A percentile compares a stretch with the other conserved stretches of the same genome.
phyloP scores from a whole-genome alignment of 2,888 invertebrate species.

The Platynereis dumerilii region DNA sequence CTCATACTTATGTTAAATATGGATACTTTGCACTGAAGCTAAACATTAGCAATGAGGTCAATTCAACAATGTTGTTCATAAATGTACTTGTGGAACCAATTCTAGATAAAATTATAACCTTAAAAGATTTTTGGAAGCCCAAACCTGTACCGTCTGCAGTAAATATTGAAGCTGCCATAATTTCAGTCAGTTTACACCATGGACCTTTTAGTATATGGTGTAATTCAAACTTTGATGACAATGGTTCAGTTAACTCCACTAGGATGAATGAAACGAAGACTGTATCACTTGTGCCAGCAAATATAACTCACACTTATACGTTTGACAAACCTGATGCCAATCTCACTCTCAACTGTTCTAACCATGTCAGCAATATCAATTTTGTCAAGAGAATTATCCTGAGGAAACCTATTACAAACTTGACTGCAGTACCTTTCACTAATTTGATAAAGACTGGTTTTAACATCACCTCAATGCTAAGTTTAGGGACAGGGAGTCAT shows the following conservation, averaged over 20 bases:
- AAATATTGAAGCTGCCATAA: no score
- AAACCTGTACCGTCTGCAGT: no score
- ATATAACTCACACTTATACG: not conserved
- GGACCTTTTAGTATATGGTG: not conserved
- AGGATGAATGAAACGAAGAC: no score
- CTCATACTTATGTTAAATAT: not conserved
- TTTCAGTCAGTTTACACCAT: no score
- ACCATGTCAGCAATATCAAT: not conserved
- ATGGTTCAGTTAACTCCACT: no score
- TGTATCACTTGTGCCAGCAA: no score
- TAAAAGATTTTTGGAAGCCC: no score
- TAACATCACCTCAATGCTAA: not conserved
- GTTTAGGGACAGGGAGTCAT: not conserved
- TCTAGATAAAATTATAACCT: no score
- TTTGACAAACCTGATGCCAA: slow-evolving; percentile 1
- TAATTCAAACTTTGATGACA: slow-evolving; percentile 1
- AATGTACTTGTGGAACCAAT: no score
- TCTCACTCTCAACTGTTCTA: not conserved
- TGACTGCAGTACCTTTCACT: not conserved
- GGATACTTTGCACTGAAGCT: not conserved
- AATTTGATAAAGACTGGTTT: not conserved
- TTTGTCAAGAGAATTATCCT: not conserved
- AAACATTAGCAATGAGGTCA: not conserved
- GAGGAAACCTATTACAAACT: not conserved
- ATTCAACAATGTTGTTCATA: not conserved